Conservation (phyloP, 2,888 invertebrate genomes). For the Apotomis betuletana region DNA sequence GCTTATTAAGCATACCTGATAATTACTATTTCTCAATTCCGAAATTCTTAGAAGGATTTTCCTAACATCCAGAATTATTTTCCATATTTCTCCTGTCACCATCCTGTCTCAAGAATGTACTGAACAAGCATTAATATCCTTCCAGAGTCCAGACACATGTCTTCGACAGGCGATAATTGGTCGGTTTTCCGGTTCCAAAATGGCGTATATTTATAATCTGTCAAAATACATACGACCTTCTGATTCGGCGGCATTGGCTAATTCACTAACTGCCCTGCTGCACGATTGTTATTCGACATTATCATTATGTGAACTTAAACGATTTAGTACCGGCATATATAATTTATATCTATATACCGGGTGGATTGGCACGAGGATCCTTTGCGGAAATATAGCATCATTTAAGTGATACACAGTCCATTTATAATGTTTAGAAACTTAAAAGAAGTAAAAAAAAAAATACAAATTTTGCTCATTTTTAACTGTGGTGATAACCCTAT, state of each 20-base stretch:
- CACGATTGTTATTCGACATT: background rate
- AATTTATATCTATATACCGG: too few species aligned
- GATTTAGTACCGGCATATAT: too few species aligned
- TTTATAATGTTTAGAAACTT: too few species aligned
- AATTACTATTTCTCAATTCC: too few species aligned
- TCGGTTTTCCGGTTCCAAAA: background rate
- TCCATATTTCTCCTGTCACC: background rate
- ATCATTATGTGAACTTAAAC: background rate
- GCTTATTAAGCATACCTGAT: too few species aligned
- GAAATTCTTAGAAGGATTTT: too few species aligned
- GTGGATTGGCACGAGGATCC: too few species aligned
- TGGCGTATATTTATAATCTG: background rate
- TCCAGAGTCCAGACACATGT: background rate
- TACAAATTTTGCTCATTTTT: too few species aligned
- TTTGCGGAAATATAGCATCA: too few species aligned
- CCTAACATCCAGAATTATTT: background rate
- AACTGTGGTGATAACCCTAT: too few species aligned
- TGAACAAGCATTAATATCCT: background rate
- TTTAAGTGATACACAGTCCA: too few species aligned
- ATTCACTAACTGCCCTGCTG: background rate
- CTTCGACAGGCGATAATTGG: constrained; percentile 3
- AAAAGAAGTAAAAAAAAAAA: too few species aligned
- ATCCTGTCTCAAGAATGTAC: background rate
- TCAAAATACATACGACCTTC: background rate
- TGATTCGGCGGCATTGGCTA: background rate